Base-by-base conservation (phyloP, 2,888 invertebrate genomes). In the Caenorhabditis sulstoni region DNA sequence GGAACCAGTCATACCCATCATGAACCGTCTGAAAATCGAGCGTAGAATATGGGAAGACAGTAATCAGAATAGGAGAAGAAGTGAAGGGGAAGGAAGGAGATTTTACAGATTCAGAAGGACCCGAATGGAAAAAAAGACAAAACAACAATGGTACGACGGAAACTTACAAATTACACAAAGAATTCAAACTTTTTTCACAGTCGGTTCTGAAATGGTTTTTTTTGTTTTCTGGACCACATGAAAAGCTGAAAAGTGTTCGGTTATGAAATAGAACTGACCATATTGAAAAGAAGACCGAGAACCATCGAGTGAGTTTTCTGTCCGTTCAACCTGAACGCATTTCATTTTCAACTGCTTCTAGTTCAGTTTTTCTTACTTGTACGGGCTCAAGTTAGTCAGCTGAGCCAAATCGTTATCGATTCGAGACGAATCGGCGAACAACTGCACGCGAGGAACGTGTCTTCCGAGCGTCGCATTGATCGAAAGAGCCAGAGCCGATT, bases 1-100 rank as follows among this genome's bases (percentile, higher is more conserved):
- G 94, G 92, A 96, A 97, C 92, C 95, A 97, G 91, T 97, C 96
- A 91, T 94, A 97, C 86, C 94, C 95, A 87, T 96, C 87, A 62
- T 87, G 87, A 5, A 88, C 75, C 0, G 84, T 82, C 89, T 89
- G 82, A 29, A 49, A 18, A 50, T 14, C 53, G 18, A 77, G 18
- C 44, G 23, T 50, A 67, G 39, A 59, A 47, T n/a, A 29, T 5
- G 20, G 47, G 45, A 23, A 18, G 9, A 35, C 1, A 23, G 1
- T 44, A 35, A 49, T 5, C 4, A 29, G 4, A 5, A 7, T 29
- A 7, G 29, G 29, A 29, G 29, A 16, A 5, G 39, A 37, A 41
- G 14, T 29, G 22, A 44, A 18, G 12, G 44, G 45, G 39, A 58
- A 45, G 23, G 57, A 61, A 61, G 37, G 44, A 14, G 39, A 57